Evolutionary conservation across 2,113 vertebrate species (phyloP).

Genomic region (Gambusia holbrooki): DNA sequence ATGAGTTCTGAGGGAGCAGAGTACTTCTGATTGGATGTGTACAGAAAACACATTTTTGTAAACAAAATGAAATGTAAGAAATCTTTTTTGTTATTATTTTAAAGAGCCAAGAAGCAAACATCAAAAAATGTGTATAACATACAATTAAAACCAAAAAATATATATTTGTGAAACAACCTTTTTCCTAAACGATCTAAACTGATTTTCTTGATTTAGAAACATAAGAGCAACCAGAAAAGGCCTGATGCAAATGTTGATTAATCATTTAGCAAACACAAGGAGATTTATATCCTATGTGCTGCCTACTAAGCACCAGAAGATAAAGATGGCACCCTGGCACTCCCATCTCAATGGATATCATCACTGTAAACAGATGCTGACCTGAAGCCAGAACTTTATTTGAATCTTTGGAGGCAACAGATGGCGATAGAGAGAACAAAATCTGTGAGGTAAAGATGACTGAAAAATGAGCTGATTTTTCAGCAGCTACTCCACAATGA

Average conservation of each 20-base stretch:
- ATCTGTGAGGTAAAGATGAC: not conserved
- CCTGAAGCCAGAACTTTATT: slow-evolving; percentile 37
- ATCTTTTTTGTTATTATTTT: not conserved
- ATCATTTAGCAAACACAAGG: not conserved
- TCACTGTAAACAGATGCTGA: slow-evolving; percentile 44
- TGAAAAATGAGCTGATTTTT: not conserved
- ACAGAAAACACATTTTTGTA: not conserved
- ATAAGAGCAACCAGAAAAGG: not conserved
- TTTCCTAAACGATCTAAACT: not conserved
- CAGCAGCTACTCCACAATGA: not conserved
- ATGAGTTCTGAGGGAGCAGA: not conserved
- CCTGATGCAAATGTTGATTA: not conserved
- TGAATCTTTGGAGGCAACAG: slow-evolving; percentile 20
- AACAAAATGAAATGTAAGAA: not conserved
- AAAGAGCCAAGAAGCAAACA: not conserved
- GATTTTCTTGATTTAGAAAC: not conserved
- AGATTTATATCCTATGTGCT: not conserved
- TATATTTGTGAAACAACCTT: too few relatives aligned
- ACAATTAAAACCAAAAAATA: not conserved
- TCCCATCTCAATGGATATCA: not conserved
- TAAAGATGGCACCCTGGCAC: not conserved
- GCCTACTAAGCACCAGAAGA: not conserved
- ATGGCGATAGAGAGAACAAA: not conserved
- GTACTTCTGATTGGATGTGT: not conserved
- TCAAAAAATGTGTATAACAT: not conserved